These are phyloP conservation scores for Rhorus exstirpatorius DNA, from an alignment of 2,888 invertebrate genomes.

Conservation along the genomic window DNA sequence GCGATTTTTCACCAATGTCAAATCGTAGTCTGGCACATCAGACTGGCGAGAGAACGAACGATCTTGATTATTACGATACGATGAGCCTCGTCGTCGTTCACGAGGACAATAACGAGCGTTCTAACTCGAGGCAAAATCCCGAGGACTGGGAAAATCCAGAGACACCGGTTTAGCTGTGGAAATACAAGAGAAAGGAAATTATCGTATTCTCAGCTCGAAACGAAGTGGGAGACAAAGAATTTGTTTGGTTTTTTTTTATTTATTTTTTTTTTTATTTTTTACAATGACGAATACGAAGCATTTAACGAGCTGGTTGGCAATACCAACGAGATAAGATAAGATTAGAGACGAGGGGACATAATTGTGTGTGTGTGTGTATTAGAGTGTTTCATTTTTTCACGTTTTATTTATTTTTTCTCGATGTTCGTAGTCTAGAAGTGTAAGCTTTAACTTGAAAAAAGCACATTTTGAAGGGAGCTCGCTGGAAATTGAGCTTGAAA, in stretches of 20 bases:
- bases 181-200: background rate
- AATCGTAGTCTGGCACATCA: conserved; percentile 74
- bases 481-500: no score
- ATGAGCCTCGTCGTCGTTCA: conserved; percentile 76
- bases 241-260: no score
- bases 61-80: conserved; percentile 74
- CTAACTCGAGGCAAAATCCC: conserved; percentile 77
- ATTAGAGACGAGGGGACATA: conserved; percentile 47
- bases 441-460: no score
- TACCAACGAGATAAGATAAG: conserved; percentile 60
- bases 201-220: background rate
- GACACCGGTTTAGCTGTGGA: conserved; percentile 81
- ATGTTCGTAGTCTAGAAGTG: no score
- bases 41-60: conserved; percentile 74
- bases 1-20: conserved; percentile 76
- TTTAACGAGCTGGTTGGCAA: conserved; percentile 55
- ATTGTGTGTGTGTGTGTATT: conserved; percentile 3
- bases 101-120: conserved; percentile 72
- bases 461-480: no score
- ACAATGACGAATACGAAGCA: conserved; percentile 49
- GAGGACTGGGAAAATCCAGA: conserved; percentile 83
- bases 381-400: conserved; percentile 7
- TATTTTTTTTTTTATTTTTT: no score
- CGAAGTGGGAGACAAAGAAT: no score
- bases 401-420: no score